A percentile compares a stretch with the other conserved stretches of the same genome.
phyloP scores from a whole-genome alignment of 2,113 vertebrate genomes.

The Synchiropus splendidus region DNA sequence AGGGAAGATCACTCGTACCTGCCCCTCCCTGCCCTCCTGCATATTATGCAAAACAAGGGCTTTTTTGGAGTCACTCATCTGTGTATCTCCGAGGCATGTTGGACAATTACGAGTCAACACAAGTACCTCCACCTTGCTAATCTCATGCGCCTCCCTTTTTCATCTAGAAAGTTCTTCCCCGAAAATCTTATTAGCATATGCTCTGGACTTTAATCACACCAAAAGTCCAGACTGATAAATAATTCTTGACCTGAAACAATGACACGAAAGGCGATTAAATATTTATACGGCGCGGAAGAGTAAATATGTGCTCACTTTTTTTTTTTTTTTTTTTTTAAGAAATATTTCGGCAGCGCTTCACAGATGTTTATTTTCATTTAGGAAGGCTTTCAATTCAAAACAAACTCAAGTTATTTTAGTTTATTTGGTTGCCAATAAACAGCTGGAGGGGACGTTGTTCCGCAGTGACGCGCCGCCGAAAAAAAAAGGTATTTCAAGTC shows the following conservation, averaged over 20 bases:
- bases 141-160: slow-evolving; percentile 52
- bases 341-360: slow-evolving; percentile 40
- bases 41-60: slow-evolving; percentile 64
- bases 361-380: slow-evolving; percentile 73
- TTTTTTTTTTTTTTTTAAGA: slow-evolving; percentile 10
- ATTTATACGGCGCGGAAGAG: slow-evolving; percentile 29
- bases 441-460: slow-evolving; percentile 66
- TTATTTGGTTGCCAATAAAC: slow-evolving; percentile 68
- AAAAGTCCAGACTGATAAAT: slow-evolving; percentile 41
- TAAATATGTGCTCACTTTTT: slow-evolving; percentile 41
- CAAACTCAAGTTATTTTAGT: slow-evolving; percentile 74
- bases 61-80: slow-evolving; percentile 50
- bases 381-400: slow-evolving; percentile 73
- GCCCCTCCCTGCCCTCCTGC: slow-evolving; percentile 22
- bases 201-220: slow-evolving; percentile 48
- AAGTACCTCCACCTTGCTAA: slow-evolving; percentile 49
- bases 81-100: slow-evolving; percentile 66
- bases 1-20: slow-evolving; percentile 48
- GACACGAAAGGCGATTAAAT: slow-evolving; percentile 32
- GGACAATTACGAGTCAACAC: slow-evolving; percentile 62
- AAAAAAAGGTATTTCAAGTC: slow-evolving; percentile 64
- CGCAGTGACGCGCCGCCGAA: slow-evolving; percentile 45
- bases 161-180: slow-evolving; percentile 51
- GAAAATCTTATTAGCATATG: slow-evolving; percentile 51
- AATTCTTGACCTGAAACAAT: slow-evolving; percentile 48